Evolutionary conservation across 2,797 vertebrate species (phyloP).

Genomic region (Heliangelus exortis): DNA sequence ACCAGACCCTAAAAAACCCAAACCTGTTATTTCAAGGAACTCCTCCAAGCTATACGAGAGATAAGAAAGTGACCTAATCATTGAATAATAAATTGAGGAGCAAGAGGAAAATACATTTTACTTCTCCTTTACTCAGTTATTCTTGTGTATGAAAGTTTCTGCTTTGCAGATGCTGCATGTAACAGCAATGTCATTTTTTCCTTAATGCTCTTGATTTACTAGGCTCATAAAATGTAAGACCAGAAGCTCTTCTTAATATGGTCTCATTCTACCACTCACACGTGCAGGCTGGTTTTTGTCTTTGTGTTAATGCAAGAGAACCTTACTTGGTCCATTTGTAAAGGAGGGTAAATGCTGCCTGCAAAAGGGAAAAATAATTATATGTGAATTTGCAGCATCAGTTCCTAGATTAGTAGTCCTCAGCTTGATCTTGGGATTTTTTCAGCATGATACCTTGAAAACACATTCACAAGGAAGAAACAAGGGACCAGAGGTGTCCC

Average conservation of each 20-base stretch:
- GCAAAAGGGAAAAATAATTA: background rate
- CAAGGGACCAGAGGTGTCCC: background rate
- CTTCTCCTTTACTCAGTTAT: background rate
- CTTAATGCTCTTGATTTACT: slow-evolving; percentile 23
- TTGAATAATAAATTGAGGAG: background rate
- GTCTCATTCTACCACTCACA: background rate
- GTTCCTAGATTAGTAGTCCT: background rate
- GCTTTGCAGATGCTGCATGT: background rate
- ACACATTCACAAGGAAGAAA: background rate
- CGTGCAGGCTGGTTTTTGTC: slow-evolving; percentile 4
- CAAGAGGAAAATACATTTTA: background rate
- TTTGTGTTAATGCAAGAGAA: background rate
- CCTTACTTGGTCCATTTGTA: background rate
- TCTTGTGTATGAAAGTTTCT: background rate
- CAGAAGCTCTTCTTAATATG: slow-evolving; percentile 43
- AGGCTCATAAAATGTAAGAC: slow-evolving; percentile 20
- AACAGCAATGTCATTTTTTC: background rate
- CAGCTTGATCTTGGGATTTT: rapidly evolving
- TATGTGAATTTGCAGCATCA: background rate
- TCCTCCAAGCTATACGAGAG: background rate
- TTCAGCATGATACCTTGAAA: background rate
- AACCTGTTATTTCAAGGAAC: background rate
- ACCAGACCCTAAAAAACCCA: background rate
- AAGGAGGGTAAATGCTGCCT: background rate
- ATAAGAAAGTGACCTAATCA: background rate